These are phyloP conservation scores for Lycaena phlaeas DNA, from an alignment of 2,888 invertebrate genomes.

Conservation along the genomic window DNA sequence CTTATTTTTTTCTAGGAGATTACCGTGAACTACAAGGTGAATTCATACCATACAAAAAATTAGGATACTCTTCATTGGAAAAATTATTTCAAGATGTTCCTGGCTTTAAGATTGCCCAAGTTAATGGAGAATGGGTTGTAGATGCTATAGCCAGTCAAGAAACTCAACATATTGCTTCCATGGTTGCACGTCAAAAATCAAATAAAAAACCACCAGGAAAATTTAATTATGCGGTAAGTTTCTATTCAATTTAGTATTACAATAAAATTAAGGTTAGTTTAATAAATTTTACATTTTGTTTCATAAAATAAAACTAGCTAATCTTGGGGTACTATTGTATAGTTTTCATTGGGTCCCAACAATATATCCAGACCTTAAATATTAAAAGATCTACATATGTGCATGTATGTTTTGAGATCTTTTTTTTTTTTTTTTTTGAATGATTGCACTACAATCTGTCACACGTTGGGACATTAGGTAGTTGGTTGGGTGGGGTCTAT, in stretches of 20 bases:
- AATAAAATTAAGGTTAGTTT: not conserved
- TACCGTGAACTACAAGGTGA: constrained; percentile 76
- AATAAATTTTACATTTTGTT: not conserved
- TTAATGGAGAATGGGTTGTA: constrained; percentile 69
- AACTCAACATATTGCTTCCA: constrained; percentile 73
- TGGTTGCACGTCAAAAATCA: constrained; percentile 61
- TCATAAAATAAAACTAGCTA: not conserved
- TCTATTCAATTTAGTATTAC: not conserved
- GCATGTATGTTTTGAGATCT: too few relatives aligned
- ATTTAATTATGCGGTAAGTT: constrained; percentile 40
- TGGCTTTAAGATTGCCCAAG: constrained; percentile 66
- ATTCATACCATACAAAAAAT: constrained; percentile 73
- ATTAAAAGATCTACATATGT: too few relatives aligned
- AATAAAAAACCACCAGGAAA: constrained; percentile 48
- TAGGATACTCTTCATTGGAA: constrained; percentile 74
- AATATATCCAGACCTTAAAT: too few relatives aligned
- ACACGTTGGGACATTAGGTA: too few relatives aligned
- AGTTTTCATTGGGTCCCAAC: too few relatives aligned
- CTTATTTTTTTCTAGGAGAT: constrained; percentile 64
- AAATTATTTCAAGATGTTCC: constrained; percentile 74
- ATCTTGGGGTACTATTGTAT: too few relatives aligned
- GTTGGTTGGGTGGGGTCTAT: too few relatives aligned
- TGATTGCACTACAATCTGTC: too few relatives aligned
- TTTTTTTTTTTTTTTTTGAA: too few relatives aligned
- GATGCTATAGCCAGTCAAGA: constrained; percentile 73